Evolutionary conservation across 35 echinoderm and acorn worm species (phyloP).

Genomic region (Lytechinus pictus): DNA sequence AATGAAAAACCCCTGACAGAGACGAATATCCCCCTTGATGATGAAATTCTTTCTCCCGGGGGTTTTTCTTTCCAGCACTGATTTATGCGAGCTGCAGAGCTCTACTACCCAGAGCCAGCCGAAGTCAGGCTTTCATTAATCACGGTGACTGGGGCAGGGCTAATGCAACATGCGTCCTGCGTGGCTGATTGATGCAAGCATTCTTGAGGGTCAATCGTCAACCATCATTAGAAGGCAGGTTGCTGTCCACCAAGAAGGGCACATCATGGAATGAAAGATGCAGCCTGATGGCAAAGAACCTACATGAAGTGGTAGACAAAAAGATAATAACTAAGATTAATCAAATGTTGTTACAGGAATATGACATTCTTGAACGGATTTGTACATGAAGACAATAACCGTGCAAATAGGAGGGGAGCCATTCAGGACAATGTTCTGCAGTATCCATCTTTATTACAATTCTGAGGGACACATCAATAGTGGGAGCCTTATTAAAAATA

Average conservation of each 20-base stretch:
- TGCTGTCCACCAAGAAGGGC: not conserved
- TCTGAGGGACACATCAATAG: too few species aligned
- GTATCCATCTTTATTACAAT: not conserved
- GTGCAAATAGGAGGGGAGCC: not conserved
- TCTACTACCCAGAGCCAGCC: not conserved
- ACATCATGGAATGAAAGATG: not conserved
- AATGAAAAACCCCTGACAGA: not conserved
- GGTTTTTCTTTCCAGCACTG: not conserved
- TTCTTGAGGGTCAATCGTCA: not conserved
- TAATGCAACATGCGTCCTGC: not conserved
- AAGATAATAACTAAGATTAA: not conserved
- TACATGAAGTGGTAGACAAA: not conserved
- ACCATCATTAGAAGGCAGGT: not conserved
- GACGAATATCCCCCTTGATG: not conserved
- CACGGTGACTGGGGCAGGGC: not conserved
- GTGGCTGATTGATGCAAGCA: conserved; percentile 1
- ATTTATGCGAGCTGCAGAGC: not conserved
- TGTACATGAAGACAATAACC: not conserved
- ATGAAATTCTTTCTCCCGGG: not conserved
- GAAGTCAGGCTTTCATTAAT: not conserved
- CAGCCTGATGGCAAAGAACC: not conserved
- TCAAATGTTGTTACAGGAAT: not conserved
- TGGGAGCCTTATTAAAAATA: too few species aligned
- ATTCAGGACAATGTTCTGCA: not conserved
- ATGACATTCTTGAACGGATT: too few species aligned